A percentile compares a stretch with the other conserved stretches of the same genome.
These are phyloP conservation scores for Pantherophis vulpinus DNA, from an alignment of 2,797 vertebrate species.

Conservation along the genomic window DNA sequence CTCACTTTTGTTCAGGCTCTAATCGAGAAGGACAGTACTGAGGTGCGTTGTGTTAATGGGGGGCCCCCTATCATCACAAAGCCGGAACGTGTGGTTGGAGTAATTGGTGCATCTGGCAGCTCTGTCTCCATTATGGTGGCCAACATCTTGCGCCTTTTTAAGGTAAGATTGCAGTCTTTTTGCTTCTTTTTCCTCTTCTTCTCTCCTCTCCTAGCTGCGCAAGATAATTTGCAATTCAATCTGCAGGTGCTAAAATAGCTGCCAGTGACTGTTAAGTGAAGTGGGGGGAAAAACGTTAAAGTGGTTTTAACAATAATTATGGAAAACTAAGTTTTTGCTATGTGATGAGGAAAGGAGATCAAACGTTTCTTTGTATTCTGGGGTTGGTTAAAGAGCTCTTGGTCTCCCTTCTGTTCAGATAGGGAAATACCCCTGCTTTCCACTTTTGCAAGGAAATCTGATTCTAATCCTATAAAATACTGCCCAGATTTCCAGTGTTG, in stretches of 20 bases:
- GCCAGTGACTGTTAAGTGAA: slow-evolving; percentile 44
- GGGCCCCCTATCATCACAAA: slow-evolving; percentile 96
- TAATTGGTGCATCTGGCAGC: slow-evolving; percentile 93
- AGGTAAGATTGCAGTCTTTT: slow-evolving; percentile 73
- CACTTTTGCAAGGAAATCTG: neutral
- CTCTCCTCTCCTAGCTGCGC: neutral
- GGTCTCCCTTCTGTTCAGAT: slow-evolving; percentile 13
- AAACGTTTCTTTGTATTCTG: neutral
- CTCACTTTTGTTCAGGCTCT: slow-evolving; percentile 95
- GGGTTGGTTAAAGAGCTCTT: slow-evolving; percentile 25
- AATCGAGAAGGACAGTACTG: slow-evolving; percentile 93
- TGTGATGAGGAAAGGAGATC: neutral
- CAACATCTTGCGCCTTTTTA: slow-evolving; percentile 95
- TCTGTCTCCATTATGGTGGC: slow-evolving; percentile 98
- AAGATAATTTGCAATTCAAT: slow-evolving; percentile 65
- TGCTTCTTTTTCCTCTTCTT: slow-evolving; percentile 24
- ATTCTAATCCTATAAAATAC: neutral
- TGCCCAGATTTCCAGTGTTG: neutral
- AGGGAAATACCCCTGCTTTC: neutral
- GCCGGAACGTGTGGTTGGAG: slow-evolving; percentile 90
- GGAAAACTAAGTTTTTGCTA: neutral
- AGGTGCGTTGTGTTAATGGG: slow-evolving; percentile 90
- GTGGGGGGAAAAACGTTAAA: neutral
- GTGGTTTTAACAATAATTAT: slow-evolving; percentile 48
- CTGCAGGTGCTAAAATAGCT: slow-evolving; percentile 36